Base-by-base conservation (phyloP, 2,888 invertebrate species). In the Mylabris sibirica region DNA sequence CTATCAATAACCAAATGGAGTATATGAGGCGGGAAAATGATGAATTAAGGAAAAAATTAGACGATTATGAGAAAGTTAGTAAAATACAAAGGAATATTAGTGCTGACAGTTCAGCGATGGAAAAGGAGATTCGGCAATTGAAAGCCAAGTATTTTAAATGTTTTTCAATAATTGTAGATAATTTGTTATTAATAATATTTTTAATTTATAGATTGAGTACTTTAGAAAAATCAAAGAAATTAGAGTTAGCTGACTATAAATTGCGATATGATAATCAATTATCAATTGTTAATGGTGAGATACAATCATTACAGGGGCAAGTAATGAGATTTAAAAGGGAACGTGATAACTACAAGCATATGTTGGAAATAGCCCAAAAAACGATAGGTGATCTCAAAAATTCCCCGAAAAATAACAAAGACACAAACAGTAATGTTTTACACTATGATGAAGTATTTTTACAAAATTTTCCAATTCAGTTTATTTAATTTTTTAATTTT, bases 281-380 rank as follows among this genome's bases (percentile, higher is more conserved):
- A 82, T 91, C 90, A 72, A 89, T 92, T 14, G 90, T 96, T 80
- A 90, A 92, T 72, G 93, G 93, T 71, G 96, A 97, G 84, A 87
- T 96, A 44, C 92, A 92, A 76, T 91, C 93, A 8, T 88, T 95
- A 78, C 96, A 96, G 83, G 89, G 88, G 72, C 93, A 93, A 87
- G 90, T 92, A 74, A 88, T 92, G 24, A 88, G 94, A 77, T 95
- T 96, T 82, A 94, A 94, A 81, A 88, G 95, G 69, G 97, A 97
- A 84, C 88, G 95, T 65, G 96, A 97, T 81, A 93, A 93, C 64
- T 96, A 94, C 80, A 94, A 94, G 75, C 95, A 96, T 81, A 94
- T 97, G 92, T 84, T 96, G 53, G 95, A 96, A 80, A 91, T 92
- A 12, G 94, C 96, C 0, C 95, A 96, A 82, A 93, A 93, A 84